Conservation (phyloP, 2,888 invertebrate genomes). For the Sericinus montela region DNA sequence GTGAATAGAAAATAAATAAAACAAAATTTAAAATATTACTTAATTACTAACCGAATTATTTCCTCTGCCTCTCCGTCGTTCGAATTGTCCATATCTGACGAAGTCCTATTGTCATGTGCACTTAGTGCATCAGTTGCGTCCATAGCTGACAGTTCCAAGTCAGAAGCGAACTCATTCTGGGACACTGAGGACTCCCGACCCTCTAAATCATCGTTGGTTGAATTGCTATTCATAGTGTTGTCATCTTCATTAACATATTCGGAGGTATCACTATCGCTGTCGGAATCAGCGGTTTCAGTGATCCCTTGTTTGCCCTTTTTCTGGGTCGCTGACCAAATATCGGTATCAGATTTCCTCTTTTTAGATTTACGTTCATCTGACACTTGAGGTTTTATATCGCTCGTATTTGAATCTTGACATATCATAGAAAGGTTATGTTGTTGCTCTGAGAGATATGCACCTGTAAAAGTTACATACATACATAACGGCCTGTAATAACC, state of each 20-base stretch:
- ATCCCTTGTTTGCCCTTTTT: constrained; percentile 81
- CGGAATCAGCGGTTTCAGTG: constrained; percentile 81
- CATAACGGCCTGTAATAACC: background rate
- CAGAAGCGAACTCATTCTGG: constrained; percentile 80
- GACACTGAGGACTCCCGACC: constrained; percentile 66
- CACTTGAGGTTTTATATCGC: constrained; percentile 44
- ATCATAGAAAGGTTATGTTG: constrained; percentile 67
- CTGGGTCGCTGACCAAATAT: constrained; percentile 78
- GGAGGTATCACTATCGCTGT: constrained; percentile 73
- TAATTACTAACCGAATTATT: constrained; percentile 65
- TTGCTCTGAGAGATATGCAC: constrained; percentile 66
- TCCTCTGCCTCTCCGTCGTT: constrained; percentile 82
- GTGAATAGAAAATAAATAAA: too few species aligned
- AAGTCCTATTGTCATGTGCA: constrained; percentile 58
- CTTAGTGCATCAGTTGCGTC: constrained; percentile 80
- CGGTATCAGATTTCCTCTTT: constrained; percentile 81
- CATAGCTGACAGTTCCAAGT: constrained; percentile 81
- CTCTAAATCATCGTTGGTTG: constrained; percentile 64
- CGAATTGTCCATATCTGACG: constrained; percentile 80
- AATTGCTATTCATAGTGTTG: constrained; percentile 66
- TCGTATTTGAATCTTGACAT: constrained; percentile 52
- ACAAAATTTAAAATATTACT: background rate
- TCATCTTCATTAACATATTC: constrained; percentile 71
- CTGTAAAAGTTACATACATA: constrained; percentile 31
- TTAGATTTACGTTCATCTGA: constrained; percentile 73